Percentiles rank a stretch among this genome's conserved stretches.
These are phyloP conservation scores for Chaunax sp. DNA, from an alignment of 2,797 vertebrate genomes.

Conservation along the genomic window DNA sequence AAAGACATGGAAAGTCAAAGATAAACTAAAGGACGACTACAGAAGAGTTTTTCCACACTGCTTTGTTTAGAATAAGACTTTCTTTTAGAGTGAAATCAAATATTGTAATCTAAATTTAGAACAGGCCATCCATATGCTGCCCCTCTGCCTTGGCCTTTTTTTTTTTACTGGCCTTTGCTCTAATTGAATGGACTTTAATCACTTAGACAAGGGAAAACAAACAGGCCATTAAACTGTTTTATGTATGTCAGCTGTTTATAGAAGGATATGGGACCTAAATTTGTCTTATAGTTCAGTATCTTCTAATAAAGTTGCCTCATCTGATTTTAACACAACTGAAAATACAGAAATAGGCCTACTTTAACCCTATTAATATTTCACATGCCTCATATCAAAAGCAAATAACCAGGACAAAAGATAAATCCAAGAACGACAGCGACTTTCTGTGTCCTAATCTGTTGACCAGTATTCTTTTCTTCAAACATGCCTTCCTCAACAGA, in stretches of 20 bases:
- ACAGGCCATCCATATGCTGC: not conserved
- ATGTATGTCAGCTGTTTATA: conserved; percentile 16
- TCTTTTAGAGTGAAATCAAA: not conserved
- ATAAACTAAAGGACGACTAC: not conserved
- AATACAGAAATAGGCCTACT: not conserved
- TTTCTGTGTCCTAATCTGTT: conserved; percentile 4
- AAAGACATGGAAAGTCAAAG: conserved; percentile 18
- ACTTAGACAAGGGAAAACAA: conserved; percentile 2
- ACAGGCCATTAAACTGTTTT: conserved; percentile 18
- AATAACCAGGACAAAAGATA: not conserved
- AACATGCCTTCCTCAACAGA: not conserved
- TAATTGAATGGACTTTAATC: not conserved
- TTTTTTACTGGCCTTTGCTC: not conserved
- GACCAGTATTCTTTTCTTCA: not conserved
- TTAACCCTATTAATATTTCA: not conserved
- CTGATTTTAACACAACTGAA: conserved; percentile 1
- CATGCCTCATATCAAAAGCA: not conserved
- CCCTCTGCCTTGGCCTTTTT: not conserved
- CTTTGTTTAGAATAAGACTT: no score
- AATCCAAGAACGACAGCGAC: not conserved
- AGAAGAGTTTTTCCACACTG: not conserved
- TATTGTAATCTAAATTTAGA: conserved; percentile 17
- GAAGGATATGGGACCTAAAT: not conserved
- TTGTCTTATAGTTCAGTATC: not conserved
- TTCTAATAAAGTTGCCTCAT: not conserved